Percentiles rank a stretch among this genome's conserved stretches.
Conservation (phyloP, 2,113 vertebrate genomes). For the Planiliza haematocheilus region DNA sequence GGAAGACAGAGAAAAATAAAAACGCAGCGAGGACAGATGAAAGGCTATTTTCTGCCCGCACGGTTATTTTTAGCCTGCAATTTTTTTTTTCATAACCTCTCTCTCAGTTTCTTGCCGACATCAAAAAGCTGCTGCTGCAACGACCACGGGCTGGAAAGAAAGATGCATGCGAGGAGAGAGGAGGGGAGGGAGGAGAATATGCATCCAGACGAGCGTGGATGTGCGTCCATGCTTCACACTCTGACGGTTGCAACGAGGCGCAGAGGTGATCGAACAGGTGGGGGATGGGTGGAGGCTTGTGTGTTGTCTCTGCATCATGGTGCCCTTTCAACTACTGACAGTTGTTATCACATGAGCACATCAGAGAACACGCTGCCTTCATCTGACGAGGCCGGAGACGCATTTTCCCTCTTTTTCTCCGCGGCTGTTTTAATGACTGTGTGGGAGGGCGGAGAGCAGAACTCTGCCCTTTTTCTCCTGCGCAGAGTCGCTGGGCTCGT, state of each 20-base stretch:
- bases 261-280: slow-evolving; percentile 17
- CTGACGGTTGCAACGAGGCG: not conserved
- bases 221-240: not conserved
- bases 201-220: too few species aligned
- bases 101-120: slow-evolving; percentile 52
- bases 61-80: slow-evolving; percentile 69
- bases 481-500: slow-evolving; percentile 18
- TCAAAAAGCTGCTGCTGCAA: slow-evolving; percentile 50
- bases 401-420: slow-evolving; percentile 14
- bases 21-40: slow-evolving; percentile 46
- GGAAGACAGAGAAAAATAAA: not conserved
- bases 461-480: slow-evolving; percentile 38
- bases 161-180: not conserved
- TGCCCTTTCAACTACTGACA: slow-evolving; percentile 35
- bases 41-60: slow-evolving; percentile 60
- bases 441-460: slow-evolving; percentile 48
- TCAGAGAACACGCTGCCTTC: slow-evolving; percentile 12
- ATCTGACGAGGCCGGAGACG: slow-evolving; percentile 17
- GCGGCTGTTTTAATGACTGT: slow-evolving; percentile 59
- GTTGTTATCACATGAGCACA: slow-evolving; percentile 27
- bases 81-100: slow-evolving; percentile 56
- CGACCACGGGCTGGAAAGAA: slow-evolving; percentile 20
- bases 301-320: not conserved
- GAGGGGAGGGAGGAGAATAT: too few species aligned
- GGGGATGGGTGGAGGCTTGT: slow-evolving; percentile 2